Base-by-base conservation (phyloP, 2,113 vertebrate genomes). In the Aleadryas rufinucha region DNA sequence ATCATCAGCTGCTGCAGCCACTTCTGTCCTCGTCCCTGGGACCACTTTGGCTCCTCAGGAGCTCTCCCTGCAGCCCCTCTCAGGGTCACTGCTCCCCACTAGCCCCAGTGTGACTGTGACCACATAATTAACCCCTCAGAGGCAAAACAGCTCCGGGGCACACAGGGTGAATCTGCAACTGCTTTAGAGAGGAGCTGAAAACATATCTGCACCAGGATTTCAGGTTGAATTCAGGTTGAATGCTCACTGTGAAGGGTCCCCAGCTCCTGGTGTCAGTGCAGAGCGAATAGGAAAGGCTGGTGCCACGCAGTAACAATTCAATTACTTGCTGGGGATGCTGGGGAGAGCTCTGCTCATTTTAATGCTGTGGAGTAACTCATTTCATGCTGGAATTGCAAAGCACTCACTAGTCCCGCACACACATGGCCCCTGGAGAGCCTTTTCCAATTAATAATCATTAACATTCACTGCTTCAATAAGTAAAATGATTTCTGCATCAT, bases 371-470 rank as follows among this genome's bases (percentile, higher is more conserved):
- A 92, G 94, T 42, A 80, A 63, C 96, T 95, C 90, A 88, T 92
- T 95, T 95, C 95, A 92, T 95, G 95, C 88, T 90, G 96, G 89
- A 95, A 95, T 93, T 90, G 90, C 90, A 95, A 84, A 95, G 86
- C 86, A 23, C 63, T 96, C 88, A 4, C 68, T 63, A 74, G 90
- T 93, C 92, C 95, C 24, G 0, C 75, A 77, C 79, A 90, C 79
- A 74, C 71, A 5, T 6, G 15, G 90, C 90, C 96, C 94, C 94
- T 41, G 79, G 95, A 96, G 95, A 97, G 86, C 59, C 59, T 92
- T 86, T 96, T 95, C 92, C 96, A 92, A 97, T 97, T 97, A 97
- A 95, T 96, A 93, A 97, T 77, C 95, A 95, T 95, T 96, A 95
- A 95, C 94, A 95, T 93, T 93, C 95, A 77, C 92, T 88, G 92